Conservation (phyloP, 2,797 vertebrate genomes). For the Linurgus olivaceus region DNA sequence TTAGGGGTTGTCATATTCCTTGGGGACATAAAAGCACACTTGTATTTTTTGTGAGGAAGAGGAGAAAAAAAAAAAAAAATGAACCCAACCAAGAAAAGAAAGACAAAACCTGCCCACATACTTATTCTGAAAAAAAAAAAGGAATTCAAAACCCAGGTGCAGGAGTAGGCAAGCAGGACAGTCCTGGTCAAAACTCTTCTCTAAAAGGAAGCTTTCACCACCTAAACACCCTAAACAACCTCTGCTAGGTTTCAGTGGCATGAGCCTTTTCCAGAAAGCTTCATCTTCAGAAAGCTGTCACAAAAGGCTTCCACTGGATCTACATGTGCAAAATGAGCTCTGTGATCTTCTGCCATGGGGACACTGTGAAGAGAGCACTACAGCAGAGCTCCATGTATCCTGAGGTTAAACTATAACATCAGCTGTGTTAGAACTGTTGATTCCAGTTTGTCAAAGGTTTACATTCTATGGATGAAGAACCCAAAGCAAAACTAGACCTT, state of each 20-base stretch:
- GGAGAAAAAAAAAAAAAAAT: rapidly evolving
- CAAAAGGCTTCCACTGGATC: neutral
- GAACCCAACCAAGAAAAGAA: neutral
- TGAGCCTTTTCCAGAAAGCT: neutral
- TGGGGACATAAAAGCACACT: neutral
- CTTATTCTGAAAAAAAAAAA: neutral
- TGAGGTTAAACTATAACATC: neutral
- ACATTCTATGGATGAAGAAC: neutral
- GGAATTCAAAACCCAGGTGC: neutral
- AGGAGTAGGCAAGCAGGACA: neutral
- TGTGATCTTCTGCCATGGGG: neutral
- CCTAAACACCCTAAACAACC: neutral
- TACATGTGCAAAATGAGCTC: neutral
- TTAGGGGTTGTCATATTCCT: neutral
- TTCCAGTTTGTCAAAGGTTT: neutral
- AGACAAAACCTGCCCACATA: neutral
- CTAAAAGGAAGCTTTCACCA: neutral
- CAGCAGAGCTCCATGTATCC: rapidly evolving
- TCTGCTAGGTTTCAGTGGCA: neutral
- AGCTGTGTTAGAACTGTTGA: neutral
- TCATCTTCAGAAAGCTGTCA: neutral
- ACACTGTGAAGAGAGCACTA: neutral
- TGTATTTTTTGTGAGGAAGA: neutral
- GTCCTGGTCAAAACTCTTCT: neutral
- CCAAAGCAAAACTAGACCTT: neutral